phyloP scores from a whole-genome alignment of 2,797 vertebrate genomes.

The Micromesistius poutassou region DNA sequence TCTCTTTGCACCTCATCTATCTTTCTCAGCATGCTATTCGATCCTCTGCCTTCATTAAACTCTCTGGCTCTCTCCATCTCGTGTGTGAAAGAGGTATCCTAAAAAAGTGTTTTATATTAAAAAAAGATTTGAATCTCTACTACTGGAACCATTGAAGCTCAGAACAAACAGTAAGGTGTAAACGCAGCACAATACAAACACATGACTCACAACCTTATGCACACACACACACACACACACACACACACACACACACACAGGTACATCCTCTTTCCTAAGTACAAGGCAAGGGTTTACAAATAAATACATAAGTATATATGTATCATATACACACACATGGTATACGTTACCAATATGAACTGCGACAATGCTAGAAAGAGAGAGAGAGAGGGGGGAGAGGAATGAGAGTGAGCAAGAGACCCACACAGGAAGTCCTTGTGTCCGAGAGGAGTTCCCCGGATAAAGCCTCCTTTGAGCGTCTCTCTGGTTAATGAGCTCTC shows the following conservation, averaged over 20 bases:
- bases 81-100: background rate
- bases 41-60: too few species aligned
- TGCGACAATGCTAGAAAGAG: background rate
- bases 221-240: background rate
- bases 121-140: background rate
- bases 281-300: too few species aligned
- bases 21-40: too few species aligned
- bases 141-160: background rate
- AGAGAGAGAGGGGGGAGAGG: background rate
- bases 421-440: slow-evolving; percentile 4
- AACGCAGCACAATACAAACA: background rate
- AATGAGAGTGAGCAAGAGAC: background rate
- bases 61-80: too few species aligned
- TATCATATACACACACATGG: background rate
- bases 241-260: background rate
- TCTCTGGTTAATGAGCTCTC: slow-evolving; percentile 1
- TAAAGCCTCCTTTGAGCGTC: background rate
- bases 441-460: background rate
- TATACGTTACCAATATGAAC: background rate
- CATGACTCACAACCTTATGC: background rate
- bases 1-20: too few species aligned
- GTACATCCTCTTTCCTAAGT: too few species aligned
- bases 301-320: too few species aligned
- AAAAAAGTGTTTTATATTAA: background rate
- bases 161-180: background rate